Conservation (phyloP, 2,888 invertebrate genomes). For the Caenorhabditis wallacei region DNA sequence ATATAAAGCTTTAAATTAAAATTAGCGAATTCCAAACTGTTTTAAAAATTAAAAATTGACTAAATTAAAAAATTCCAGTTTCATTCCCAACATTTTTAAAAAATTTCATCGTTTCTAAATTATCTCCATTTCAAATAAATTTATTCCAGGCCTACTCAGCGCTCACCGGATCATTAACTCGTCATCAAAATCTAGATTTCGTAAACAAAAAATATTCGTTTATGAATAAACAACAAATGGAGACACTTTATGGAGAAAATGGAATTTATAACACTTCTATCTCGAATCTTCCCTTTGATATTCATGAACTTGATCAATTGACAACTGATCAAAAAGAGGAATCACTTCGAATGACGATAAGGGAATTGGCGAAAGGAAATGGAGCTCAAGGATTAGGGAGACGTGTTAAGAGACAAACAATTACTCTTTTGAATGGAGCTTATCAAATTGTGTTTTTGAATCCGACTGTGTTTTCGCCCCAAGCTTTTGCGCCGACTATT, state of each 20-base stretch:
- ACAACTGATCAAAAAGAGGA: conserved; percentile 67
- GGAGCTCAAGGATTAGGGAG: conserved; percentile 45
- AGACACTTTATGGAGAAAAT: conserved; percentile 71
- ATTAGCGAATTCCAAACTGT: too few species aligned
- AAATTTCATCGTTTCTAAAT: too few species aligned
- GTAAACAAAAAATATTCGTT: conserved; percentile 71
- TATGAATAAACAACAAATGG: conserved; percentile 71
- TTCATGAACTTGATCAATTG: conserved; percentile 68
- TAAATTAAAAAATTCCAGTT: too few species aligned
- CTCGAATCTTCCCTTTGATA: conserved; percentile 71
- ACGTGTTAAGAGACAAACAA: conserved; percentile 56
- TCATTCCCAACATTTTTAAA: too few species aligned
- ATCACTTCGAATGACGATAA: conserved; percentile 58
- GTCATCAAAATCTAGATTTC: conserved; percentile 69
- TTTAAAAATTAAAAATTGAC: too few species aligned
- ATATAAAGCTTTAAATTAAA: too few species aligned
- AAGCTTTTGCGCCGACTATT: conserved; percentile 66
- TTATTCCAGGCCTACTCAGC: conserved; percentile 58
- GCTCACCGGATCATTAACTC: conserved; percentile 59
- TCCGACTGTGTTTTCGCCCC: conserved; percentile 69
- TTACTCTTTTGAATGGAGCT: conserved; percentile 45
- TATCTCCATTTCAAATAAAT: too few species aligned
- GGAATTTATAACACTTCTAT: conserved; percentile 68
- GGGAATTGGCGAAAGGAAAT: conserved; percentile 58
- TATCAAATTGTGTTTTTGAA: conserved; percentile 60